A percentile compares a stretch with the other conserved stretches of the same genome.
These are phyloP conservation scores for Planiliza haematocheilus DNA, from an alignment of 2,113 vertebrate genomes.

Conservation along the genomic window DNA sequence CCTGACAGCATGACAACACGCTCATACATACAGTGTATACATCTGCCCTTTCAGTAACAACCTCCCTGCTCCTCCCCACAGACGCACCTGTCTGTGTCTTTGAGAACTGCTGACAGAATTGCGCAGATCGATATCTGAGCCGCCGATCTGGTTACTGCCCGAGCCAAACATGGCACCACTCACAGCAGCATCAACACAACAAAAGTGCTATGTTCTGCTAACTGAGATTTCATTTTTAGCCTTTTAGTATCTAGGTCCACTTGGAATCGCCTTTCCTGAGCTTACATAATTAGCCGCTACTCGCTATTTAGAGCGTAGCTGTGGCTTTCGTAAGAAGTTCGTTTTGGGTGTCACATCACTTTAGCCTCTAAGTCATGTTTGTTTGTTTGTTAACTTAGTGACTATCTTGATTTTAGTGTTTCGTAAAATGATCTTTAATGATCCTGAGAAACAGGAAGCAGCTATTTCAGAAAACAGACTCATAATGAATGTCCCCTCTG, in stretches of 20 bases:
- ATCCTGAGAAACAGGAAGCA: not conserved
- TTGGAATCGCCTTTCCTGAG: no score
- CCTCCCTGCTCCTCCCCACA: not conserved
- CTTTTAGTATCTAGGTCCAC: no score
- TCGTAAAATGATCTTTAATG: no score
- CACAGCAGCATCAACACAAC: not conserved
- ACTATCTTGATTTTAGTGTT: no score
- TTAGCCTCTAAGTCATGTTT: no score
- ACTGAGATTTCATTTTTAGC: no score
- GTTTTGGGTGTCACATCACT: no score
- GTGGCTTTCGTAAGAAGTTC: no score
- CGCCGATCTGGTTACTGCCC: conserved; percentile 22
- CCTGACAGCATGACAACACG: conserved; percentile 1
- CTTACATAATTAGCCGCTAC: no score
- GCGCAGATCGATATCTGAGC: conserved; percentile 4
- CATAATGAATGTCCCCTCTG: not conserved
- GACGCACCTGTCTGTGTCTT: conserved; percentile 29
- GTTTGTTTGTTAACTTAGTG: no score
- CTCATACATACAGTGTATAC: not conserved
- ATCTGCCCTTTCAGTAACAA: not conserved
- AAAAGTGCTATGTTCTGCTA: not conserved
- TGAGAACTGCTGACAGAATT: conserved; percentile 36
- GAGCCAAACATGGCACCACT: not conserved
- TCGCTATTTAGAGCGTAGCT: no score
- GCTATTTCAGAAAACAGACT: not conserved